Conservation (phyloP, 2,888 invertebrate genomes). For the Ptychoptera contaminata region DNA sequence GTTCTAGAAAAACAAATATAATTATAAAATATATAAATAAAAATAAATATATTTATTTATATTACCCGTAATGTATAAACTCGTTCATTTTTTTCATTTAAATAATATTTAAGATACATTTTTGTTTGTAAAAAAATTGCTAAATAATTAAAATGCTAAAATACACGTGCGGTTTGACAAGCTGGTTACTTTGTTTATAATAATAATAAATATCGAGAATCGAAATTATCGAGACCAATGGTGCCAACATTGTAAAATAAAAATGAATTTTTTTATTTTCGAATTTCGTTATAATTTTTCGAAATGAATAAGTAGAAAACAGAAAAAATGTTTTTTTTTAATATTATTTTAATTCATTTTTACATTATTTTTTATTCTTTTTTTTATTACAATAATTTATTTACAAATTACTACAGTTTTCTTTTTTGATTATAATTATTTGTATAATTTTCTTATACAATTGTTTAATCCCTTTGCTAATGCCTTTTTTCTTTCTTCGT, state of each 20-base stretch:
- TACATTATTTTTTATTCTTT: too few relatives aligned
- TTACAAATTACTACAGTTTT: too few relatives aligned
- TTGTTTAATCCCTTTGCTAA: too few relatives aligned
- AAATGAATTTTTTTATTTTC: too few relatives aligned
- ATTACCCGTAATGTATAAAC: constrained; percentile 74
- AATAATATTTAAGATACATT: constrained; percentile 65
- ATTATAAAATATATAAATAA: constrained; percentile 1
- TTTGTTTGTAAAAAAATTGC: constrained; percentile 14
- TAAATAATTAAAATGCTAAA: neutral
- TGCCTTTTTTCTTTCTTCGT: too few relatives aligned
- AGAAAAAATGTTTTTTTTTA: too few relatives aligned
- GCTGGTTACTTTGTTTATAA: constrained; percentile 6
- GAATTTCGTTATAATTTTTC: too few relatives aligned
- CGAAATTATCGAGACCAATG: neutral
- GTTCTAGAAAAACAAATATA: constrained; percentile 43
- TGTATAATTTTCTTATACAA: too few relatives aligned
- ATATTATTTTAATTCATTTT: too few relatives aligned
- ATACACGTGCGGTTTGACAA: constrained; percentile 3
- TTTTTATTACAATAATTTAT: too few relatives aligned
- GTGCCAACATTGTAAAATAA: neutral
- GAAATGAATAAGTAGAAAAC: too few relatives aligned
- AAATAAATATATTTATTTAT: constrained; percentile 4
- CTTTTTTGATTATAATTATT: too few relatives aligned
- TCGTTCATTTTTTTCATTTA: constrained; percentile 62
- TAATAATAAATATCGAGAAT: constrained; percentile 4